phyloP scores from a whole-genome alignment of 2,797 vertebrate species.

The Bovichtus diacanthus region DNA sequence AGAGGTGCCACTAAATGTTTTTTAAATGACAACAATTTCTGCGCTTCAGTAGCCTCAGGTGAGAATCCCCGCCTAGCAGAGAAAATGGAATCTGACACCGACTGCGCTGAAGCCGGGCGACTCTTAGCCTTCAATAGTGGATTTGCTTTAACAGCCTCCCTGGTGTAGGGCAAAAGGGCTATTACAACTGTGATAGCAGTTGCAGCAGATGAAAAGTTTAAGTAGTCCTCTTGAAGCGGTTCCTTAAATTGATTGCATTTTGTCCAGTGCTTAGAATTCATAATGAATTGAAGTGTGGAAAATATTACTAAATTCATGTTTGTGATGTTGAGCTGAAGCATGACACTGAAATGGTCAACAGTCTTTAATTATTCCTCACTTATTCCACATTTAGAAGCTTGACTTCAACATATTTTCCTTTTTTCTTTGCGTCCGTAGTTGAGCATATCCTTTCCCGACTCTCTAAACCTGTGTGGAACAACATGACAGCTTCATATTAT shows the following conservation, averaged over 20 bases:
- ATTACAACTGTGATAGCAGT: constrained; percentile 32
- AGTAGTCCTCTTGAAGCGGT: constrained; percentile 13
- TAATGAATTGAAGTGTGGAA: constrained; percentile 4
- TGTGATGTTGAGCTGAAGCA: background rate
- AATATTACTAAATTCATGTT: background rate
- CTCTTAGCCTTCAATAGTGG: constrained; percentile 50
- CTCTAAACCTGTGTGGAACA: background rate
- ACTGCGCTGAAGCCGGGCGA: constrained; percentile 54
- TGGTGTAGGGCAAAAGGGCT: constrained; percentile 23
- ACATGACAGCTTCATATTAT: constrained; percentile 32
- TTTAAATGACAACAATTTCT: constrained; percentile 68
- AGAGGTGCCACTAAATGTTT: constrained; percentile 58
- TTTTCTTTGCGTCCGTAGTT: background rate
- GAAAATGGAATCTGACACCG: constrained; percentile 75
- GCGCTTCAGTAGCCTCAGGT: constrained; percentile 67
- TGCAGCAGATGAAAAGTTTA: constrained; percentile 34
- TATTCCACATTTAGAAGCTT: background rate
- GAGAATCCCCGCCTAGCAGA: constrained; percentile 64
- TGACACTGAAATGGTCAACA: background rate
- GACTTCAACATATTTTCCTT: constrained; percentile 10
- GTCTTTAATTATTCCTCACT: background rate
- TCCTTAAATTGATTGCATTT: background rate
- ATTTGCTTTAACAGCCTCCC: constrained; percentile 54
- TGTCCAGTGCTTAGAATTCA: background rate
- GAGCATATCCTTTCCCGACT: background rate